Conservation (phyloP, 2,888 invertebrate genomes). For the Pristionchus fissidentatus region DNA sequence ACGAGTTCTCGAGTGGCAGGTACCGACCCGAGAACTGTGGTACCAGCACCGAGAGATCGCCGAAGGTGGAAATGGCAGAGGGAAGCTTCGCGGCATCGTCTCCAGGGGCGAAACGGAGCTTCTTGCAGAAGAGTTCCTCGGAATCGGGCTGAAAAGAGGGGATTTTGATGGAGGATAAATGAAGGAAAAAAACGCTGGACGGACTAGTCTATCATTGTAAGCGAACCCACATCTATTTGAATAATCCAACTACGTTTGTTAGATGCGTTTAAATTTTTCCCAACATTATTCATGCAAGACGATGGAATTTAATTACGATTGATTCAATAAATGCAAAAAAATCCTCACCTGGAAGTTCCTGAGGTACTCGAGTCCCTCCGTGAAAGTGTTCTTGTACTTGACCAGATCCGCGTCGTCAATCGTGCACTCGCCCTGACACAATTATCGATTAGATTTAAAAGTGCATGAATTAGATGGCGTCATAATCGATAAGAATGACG, state of each 20-base stretch:
- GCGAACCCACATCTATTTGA: too few species aligned
- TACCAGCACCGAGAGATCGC: constrained; percentile 84
- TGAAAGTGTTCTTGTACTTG: constrained; percentile 94
- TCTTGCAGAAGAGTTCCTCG: constrained; percentile 76
- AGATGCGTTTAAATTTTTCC: too few species aligned
- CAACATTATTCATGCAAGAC: too few species aligned
- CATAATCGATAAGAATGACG: background rate
- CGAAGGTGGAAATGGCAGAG: constrained; percentile 87
- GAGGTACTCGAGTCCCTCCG: constrained; percentile 94
- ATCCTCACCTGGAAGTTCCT: constrained; percentile 87
- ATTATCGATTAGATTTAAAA: background rate
- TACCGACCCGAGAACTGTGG: constrained; percentile 74
- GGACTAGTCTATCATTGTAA: too few species aligned
- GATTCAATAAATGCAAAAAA: background rate
- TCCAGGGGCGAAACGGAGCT: constrained; percentile 84
- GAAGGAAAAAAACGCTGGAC: background rate
- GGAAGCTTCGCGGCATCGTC: constrained; percentile 86
- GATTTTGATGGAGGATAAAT: background rate
- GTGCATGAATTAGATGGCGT: background rate
- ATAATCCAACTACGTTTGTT: too few species aligned
- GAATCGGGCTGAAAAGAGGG: constrained; percentile 80
- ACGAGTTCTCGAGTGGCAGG: constrained; percentile 72
- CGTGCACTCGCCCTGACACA: constrained; percentile 69
- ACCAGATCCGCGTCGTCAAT: constrained; percentile 88
- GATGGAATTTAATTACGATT: too few species aligned